A percentile compares a stretch with the other conserved stretches of the same genome.
Evolutionary conservation across 2,113 vertebrate species (phyloP).

Genomic region (Cheirogaleus medius): DNA sequence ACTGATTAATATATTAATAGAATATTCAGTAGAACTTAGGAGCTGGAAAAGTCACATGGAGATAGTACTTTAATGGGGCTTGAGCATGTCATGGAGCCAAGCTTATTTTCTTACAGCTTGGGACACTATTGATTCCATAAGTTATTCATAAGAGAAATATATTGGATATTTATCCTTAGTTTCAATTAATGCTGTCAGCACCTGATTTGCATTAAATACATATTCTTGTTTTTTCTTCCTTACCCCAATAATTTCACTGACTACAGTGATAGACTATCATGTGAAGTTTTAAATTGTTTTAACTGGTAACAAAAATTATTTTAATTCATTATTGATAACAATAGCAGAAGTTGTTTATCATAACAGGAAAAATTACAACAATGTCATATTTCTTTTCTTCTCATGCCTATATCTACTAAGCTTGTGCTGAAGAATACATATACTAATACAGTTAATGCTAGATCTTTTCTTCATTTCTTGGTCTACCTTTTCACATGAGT

Average conservation of each 20-base stretch:
- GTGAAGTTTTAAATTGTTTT: conserved; percentile 28
- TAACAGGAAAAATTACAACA: background rate
- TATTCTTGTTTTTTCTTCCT: background rate
- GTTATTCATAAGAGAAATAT: conserved; percentile 30
- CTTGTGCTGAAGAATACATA: background rate
- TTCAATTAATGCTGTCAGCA: background rate
- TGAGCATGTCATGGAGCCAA: background rate
- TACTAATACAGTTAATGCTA: background rate
- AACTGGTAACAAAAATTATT: background rate
- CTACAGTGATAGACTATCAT: background rate
- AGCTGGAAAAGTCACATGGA: background rate
- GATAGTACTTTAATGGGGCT: background rate
- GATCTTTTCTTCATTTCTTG: background rate
- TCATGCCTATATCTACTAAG: background rate
- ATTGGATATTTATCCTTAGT: background rate
- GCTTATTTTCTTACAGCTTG: background rate
- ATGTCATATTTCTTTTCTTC: background rate
- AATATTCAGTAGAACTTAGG: conserved; percentile 28
- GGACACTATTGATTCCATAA: background rate
- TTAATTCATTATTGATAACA: background rate
- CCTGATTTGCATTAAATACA: background rate
- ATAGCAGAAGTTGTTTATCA: background rate
- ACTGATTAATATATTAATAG: background rate
- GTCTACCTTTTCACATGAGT: background rate
- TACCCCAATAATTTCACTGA: background rate